Evolutionary conservation across 1,140 invertebrate genomes (phyloP).

Genomic region (Calephelis nemesis): DNA sequence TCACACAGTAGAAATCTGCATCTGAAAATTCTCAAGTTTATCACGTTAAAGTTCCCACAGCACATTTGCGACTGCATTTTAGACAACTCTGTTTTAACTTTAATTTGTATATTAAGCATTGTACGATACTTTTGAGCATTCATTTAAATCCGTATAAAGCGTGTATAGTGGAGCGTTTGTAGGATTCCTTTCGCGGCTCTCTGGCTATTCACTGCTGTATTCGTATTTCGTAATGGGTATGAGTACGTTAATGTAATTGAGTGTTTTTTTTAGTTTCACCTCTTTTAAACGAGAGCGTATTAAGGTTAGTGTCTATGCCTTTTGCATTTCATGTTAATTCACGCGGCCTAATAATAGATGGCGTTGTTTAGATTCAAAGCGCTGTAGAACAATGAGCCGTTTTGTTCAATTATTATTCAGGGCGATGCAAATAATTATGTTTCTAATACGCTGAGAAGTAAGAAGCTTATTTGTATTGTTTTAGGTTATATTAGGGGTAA

Average conservation of each 20-base stretch:
- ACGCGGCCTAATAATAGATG: background rate
- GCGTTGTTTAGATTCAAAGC: background rate
- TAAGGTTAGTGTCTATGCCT: conserved; percentile 12
- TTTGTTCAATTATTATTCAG: background rate
- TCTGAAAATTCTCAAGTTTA: background rate
- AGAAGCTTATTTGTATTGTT: too few relatives aligned
- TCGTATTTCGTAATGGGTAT: conserved; percentile 46
- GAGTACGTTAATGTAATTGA: conserved; percentile 60
- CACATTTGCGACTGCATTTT: background rate
- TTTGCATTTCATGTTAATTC: conserved; percentile 3
- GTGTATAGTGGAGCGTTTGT: conserved; percentile 33
- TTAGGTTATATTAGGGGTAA: too few relatives aligned
- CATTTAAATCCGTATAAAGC: conserved; percentile 30
- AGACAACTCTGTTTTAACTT: conserved; percentile 14
- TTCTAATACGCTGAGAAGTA: too few relatives aligned
- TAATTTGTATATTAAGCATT: conserved; percentile 18
- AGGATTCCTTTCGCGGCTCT: conserved; percentile 28
- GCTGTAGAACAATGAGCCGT: background rate
- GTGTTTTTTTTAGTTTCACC: conserved; percentile 47
- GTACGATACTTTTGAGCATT: conserved; percentile 16
- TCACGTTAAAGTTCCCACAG: background rate
- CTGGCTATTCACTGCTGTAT: conserved; percentile 33
- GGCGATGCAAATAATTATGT: too few relatives aligned
- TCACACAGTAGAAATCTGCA: too few relatives aligned
- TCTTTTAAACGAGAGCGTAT: conserved; percentile 15